phyloP scores from a whole-genome alignment of 2,113 vertebrate species.

The Aix galericulata region DNA sequence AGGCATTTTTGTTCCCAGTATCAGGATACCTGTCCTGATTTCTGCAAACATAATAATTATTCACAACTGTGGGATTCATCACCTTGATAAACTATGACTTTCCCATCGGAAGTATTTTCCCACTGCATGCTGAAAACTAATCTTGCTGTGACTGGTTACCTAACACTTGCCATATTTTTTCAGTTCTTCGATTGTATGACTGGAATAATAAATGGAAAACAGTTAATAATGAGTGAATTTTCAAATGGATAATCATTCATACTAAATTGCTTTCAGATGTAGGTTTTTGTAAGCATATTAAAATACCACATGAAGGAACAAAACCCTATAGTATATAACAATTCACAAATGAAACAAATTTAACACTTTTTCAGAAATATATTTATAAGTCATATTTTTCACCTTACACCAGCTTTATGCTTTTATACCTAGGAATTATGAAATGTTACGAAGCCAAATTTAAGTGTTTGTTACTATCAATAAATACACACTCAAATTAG shows the following conservation, averaged over 20 bases:
- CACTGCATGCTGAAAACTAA: not conserved
- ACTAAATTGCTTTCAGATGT: constrained; percentile 12
- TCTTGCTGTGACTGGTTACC: not conserved
- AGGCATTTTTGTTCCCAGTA: not conserved
- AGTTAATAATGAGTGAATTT: not conserved
- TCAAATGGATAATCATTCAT: not conserved
- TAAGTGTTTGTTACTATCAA: not conserved
- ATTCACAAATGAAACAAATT: not conserved
- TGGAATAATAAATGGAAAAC: not conserved
- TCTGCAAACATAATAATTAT: not conserved
- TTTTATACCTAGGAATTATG: not conserved
- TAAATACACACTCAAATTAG: not conserved
- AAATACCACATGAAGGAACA: not conserved
- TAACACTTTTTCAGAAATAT: not conserved
- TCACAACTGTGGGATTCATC: not conserved
- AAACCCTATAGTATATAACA: not conserved
- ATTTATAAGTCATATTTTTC: not conserved
- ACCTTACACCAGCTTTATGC: not conserved
- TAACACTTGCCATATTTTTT: not conserved
- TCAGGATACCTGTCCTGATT: not conserved
- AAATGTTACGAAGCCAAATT: constrained; percentile 4
- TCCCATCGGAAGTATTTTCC: not conserved
- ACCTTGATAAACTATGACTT: not conserved
- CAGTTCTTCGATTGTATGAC: not conserved
- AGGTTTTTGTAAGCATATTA: constrained; percentile 1